phyloP scores from a whole-genome alignment of 2,888 invertebrate species.

The Cheilosia vernalis region DNA sequence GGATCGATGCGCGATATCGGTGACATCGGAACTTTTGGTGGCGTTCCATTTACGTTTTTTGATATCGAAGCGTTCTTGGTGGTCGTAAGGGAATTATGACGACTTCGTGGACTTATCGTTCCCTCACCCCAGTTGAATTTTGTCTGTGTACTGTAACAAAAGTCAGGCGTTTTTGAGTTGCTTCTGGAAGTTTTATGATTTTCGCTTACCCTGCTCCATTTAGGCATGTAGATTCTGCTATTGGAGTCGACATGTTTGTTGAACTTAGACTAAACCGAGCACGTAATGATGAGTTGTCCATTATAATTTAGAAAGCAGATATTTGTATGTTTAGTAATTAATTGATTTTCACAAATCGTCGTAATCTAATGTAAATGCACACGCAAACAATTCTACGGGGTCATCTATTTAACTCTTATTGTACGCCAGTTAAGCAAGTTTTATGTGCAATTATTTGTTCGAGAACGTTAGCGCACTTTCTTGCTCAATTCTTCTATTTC shows the following conservation, averaged over 20 bases:
- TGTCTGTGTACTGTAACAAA: conserved; percentile 52
- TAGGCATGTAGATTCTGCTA: conserved; percentile 82
- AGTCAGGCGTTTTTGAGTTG: not conserved
- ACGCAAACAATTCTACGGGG: not conserved
- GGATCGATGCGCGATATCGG: conserved; percentile 78
- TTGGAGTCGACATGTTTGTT: conserved; percentile 78
- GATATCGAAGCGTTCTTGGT: conserved; percentile 41
- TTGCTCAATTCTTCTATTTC: not conserved
- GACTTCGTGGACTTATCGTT: conserved; percentile 75
- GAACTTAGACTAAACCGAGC: conserved; percentile 79
- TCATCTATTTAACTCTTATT: not conserved
- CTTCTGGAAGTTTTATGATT: not conserved
- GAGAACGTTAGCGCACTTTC: not conserved
- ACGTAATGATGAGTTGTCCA: conserved; percentile 76
- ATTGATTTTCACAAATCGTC: conserved; percentile 13
- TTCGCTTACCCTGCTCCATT: conserved; percentile 77
- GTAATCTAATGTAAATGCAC: not conserved
- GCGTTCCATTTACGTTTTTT: conserved; percentile 47
- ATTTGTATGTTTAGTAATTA: not conserved
- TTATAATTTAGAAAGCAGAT: conserved; percentile 4
- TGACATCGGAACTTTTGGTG: conserved; percentile 50
- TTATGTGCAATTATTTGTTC: not conserved
- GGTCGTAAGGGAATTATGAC: conserved; percentile 75
- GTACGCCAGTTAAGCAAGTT: not conserved
- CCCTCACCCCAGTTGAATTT: conserved; percentile 77